phyloP scores from a whole-genome alignment of 2,888 invertebrate species.

The Sminthurinus aureus region DNA sequence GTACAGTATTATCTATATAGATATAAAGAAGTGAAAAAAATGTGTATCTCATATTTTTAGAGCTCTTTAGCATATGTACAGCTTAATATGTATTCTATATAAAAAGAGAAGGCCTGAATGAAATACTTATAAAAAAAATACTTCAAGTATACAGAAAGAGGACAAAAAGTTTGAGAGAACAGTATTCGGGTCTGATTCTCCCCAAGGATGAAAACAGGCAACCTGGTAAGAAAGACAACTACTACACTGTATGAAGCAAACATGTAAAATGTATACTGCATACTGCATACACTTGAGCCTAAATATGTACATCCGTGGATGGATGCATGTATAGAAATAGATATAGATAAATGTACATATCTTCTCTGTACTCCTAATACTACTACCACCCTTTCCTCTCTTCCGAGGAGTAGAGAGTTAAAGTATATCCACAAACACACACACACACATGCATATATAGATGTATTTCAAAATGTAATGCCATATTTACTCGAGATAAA shows the following conservation, averaged over 20 bases:
- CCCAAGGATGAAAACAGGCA: constrained; percentile 41
- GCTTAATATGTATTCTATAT: background rate
- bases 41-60: background rate
- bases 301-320: background rate
- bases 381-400: background rate
- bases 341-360: background rate
- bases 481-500: no score
- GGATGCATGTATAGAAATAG: background rate
- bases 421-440: no score
- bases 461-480: background rate
- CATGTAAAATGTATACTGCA: background rate
- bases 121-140: constrained; percentile 34
- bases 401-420: background rate
- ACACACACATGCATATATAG: background rate
- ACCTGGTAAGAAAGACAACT: constrained; percentile 9
- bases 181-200: constrained; percentile 44
- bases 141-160: constrained; percentile 33
- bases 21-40: no score
- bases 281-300: background rate
- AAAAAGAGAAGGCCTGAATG: constrained; percentile 32
- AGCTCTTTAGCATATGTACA: background rate
- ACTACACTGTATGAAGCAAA: background rate
- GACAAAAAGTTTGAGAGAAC: constrained; percentile 43
- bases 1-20: no score
- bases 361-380: background rate